Evolutionary conservation across 2,888 invertebrate genomes (phyloP), one percentile per base, ranked within the genome.

Genomic region (Standfussiana lucernea): DNA sequence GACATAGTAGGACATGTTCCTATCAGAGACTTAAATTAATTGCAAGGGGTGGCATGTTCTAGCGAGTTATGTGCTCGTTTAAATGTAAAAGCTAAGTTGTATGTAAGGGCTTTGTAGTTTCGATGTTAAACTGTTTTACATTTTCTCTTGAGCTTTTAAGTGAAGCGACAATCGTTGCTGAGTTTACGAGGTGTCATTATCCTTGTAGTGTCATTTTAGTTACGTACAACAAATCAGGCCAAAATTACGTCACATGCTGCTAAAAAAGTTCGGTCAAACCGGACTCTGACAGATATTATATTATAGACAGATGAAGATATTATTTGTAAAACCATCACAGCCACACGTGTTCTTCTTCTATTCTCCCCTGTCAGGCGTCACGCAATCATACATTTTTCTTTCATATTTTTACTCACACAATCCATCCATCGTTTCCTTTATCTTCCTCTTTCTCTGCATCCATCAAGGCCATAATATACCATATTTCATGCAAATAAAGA

Each of bases 1-100:
- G 85, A 75, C 85, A 65, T 50, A 50, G 56, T 59, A 35, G 42
- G 65, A 82, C 84, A 75, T 66, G 82, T 65, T 79, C 32, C 66
- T 85, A 84, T 84, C 84, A 82, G 66, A 47, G 72, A 77, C 74
- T 53, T 78, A 69, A 79, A 84, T 84, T 71, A 84, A 84, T 84
- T 73, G 67, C 84, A 81, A 59, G 59, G 74, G 85, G 85, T 59
- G 50, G 56, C 62, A 69, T 70, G 56, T 65, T 62, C 72, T 18
- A 64, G 59, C 37, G 59, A 84, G 75, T 84, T 80, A 84, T 80
- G 80, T 83, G 62, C 66, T 67, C 80, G 64, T 77, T 83, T 80
- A 67, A 76, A 84, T 84, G 72, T 80, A 69, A 56, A 84, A 67
- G 72, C 62, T 73, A 70, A 70, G 35, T 62, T 56, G 18, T 53